phyloP scores from a whole-genome alignment of 2,113 vertebrate species.

The Pelecanus crispus region DNA sequence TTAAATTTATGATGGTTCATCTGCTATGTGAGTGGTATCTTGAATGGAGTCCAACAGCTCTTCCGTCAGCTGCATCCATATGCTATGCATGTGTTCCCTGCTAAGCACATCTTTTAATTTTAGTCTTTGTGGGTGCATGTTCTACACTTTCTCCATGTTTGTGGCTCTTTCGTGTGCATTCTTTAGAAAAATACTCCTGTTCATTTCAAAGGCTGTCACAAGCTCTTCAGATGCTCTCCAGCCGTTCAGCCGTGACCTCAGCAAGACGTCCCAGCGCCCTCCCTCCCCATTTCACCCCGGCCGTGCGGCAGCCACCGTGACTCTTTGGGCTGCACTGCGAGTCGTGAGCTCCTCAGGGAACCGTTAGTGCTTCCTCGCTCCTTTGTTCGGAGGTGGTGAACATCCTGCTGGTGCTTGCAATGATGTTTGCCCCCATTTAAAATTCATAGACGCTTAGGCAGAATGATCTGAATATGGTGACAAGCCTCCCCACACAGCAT shows the following conservation, averaged over 20 bases:
- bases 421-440: not conserved
- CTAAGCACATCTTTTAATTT: slow-evolving; percentile 77
- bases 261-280: not conserved
- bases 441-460: not conserved
- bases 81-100: slow-evolving; percentile 73
- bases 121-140: slow-evolving; percentile 74
- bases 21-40: slow-evolving; percentile 72
- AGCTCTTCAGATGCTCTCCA: slow-evolving; percentile 27
- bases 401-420: not conserved
- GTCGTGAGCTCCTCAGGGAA: not conserved
- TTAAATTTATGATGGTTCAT: slow-evolving; percentile 68
- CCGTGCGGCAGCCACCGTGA: fast-evolving
- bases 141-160: slow-evolving; percentile 67
- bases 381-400: not conserved
- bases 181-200: slow-evolving; percentile 65
- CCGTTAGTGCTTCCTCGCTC: not conserved
- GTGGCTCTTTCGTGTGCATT: slow-evolving; percentile 21
- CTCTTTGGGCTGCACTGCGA: not conserved
- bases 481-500: not conserved
- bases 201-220: slow-evolving; percentile 45
- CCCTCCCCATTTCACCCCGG: fast-evolving
- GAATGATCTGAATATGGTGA: not conserved
- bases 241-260: not conserved
- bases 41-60: slow-evolving; percentile 69
- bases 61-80: slow-evolving; percentile 73